Conservation (phyloP, 2,888 invertebrate species). For the Dryobota labecula region DNA sequence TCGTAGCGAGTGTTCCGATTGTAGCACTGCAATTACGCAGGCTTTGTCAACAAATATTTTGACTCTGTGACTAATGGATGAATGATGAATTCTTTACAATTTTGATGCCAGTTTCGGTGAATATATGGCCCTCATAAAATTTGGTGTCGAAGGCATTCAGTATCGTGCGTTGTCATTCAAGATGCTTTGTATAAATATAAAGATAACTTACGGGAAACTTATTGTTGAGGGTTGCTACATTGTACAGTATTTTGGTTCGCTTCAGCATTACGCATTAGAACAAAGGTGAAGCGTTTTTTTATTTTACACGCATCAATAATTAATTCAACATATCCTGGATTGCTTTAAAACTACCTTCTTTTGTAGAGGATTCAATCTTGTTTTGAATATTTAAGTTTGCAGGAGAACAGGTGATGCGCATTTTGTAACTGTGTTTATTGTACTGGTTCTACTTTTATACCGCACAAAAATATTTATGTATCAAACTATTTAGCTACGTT, state of each 20-base stretch:
- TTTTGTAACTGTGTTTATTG: slow-evolving; percentile 65
- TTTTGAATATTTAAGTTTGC: slow-evolving; percentile 35
- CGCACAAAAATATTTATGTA: slow-evolving; percentile 64
- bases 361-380: slow-evolving; percentile 14
- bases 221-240: slow-evolving; percentile 78
- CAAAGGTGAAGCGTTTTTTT: slow-evolving; percentile 46
- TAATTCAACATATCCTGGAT: slow-evolving; percentile 43
- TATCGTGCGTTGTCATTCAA: slow-evolving; percentile 85
- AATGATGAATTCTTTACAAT: slow-evolving; percentile 89
- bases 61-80: slow-evolving; percentile 89
- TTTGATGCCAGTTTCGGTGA: slow-evolving; percentile 85
- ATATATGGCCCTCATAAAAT: slow-evolving; percentile 88
- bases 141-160: slow-evolving; percentile 86
- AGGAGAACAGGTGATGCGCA: slow-evolving; percentile 52
- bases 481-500: slow-evolving; percentile 53
- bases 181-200: slow-evolving; percentile 80
- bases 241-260: slow-evolving; percentile 72
- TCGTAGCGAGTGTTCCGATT: slow-evolving; percentile 89
- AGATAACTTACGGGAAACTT: slow-evolving; percentile 83
- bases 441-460: slow-evolving; percentile 66
- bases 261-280: slow-evolving; percentile 69
- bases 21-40: slow-evolving; percentile 87
- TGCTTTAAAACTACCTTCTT: slow-evolving; percentile 61
- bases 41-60: slow-evolving; percentile 88
- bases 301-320: slow-evolving; percentile 46